Percentiles rank a stretch among this genome's conserved stretches.
These are phyloP conservation scores for Pycnonotus jocosus DNA, from an alignment of 2,113 vertebrate genomes.

Conservation along the genomic window DNA sequence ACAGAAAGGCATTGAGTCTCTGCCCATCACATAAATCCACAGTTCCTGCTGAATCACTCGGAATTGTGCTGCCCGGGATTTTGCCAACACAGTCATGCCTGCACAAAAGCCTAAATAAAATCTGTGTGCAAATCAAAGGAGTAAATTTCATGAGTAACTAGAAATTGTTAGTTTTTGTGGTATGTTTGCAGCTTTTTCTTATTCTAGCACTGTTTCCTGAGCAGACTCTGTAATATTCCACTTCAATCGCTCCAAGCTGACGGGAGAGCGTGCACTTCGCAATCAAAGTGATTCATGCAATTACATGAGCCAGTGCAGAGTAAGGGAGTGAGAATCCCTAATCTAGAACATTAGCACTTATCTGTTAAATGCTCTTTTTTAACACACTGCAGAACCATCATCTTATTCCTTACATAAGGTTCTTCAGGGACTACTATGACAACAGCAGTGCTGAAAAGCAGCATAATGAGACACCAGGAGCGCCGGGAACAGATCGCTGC, in stretches of 20 bases:
- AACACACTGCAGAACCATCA: not conserved
- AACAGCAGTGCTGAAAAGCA: conserved; percentile 10
- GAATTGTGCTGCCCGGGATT: not conserved
- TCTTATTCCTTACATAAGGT: conserved; percentile 30
- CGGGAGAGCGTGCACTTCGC: not conserved
- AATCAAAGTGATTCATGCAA: conserved; percentile 35
- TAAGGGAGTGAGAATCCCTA: conserved; percentile 17
- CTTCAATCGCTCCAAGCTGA: not conserved
- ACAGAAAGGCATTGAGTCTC: not conserved
- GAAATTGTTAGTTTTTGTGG: not conserved
- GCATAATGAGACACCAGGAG: not conserved
- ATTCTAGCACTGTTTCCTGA: not conserved
- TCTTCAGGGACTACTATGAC: conserved; percentile 51
- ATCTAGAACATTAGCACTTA: conserved; percentile 39
- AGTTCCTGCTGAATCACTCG: not conserved
- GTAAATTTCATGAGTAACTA: not conserved
- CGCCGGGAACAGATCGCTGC: not conserved
- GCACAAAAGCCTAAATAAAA: not conserved
- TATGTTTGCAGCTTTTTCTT: not conserved
- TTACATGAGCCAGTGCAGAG: conserved; percentile 5
- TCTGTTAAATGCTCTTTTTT: conserved; percentile 14
- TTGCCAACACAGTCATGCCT: rapidly evolving
- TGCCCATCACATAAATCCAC: not conserved
- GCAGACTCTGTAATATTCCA: conserved; percentile 26
- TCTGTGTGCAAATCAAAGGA: not conserved